Evolutionary conservation across 23 tunicate species (phyloP).

Genomic region (Oikopleura dioica): DNA sequence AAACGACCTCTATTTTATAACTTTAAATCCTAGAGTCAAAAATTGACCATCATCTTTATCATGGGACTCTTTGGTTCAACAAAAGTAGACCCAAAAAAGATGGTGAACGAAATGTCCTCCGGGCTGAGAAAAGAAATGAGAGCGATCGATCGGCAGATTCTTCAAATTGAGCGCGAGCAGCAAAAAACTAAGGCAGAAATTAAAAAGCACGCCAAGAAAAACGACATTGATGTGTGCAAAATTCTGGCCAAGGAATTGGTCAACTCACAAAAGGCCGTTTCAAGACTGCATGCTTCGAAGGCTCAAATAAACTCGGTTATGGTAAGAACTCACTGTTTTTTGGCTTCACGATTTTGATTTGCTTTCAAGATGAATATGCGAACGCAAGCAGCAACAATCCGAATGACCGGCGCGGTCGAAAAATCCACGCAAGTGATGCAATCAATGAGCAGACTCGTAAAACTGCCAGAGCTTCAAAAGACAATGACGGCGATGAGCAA

Average conservation of each 20-base stretch:
- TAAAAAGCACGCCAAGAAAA: constrained; percentile 60
- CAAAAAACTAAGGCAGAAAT: constrained; percentile 40
- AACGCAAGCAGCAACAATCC: constrained; percentile 58
- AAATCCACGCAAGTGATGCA: constrained; percentile 64
- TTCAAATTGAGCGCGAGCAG: constrained; percentile 51
- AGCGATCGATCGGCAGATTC: constrained; percentile 64
- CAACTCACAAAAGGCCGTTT: constrained; percentile 48
- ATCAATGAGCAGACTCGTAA: constrained; percentile 39
- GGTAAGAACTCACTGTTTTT: not conserved
- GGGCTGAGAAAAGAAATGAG: constrained; percentile 46
- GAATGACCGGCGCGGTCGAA: constrained; percentile 78
- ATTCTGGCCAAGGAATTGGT: constrained; percentile 80
- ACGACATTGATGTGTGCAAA: constrained; percentile 36
- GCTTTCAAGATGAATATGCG: constrained; percentile 36
- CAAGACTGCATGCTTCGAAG: constrained; percentile 48
- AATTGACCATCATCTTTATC: too few species aligned
- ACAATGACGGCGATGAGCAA: constrained; percentile 67
- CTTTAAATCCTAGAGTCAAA: too few species aligned
- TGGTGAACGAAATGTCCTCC: constrained; percentile 24
- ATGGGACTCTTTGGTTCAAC: not conserved
- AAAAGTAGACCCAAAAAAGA: not conserved
- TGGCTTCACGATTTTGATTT: not conserved
- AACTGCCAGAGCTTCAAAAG: constrained; percentile 50
- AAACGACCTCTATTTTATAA: too few species aligned
- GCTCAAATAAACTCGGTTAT: constrained; percentile 61